These are phyloP conservation scores for Elaeidobius kamerunicus DNA, from an alignment of 2,888 invertebrate genomes.

Conservation along the genomic window DNA sequence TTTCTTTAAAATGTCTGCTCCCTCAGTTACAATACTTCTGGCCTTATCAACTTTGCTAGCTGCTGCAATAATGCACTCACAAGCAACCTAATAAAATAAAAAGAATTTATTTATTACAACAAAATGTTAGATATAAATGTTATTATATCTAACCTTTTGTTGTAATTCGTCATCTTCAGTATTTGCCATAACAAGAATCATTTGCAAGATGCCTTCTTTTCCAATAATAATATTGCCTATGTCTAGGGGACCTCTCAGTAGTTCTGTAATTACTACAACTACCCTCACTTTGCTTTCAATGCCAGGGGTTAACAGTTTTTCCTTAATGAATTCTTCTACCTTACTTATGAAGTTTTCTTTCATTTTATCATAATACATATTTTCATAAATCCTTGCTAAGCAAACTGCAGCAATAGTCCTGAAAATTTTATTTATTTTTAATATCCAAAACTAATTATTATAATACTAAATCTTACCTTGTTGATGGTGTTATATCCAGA, in stretches of 20 bases:
- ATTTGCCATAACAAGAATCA: slow-evolving; percentile 96
- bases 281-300: slow-evolving; percentile 84
- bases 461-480: slow-evolving; percentile 51
- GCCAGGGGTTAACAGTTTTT: slow-evolving; percentile 79
- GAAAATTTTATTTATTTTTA: slow-evolving; percentile 5
- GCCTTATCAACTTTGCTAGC: slow-evolving; percentile 98
- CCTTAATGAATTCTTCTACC: slow-evolving; percentile 83
- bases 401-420: slow-evolving; percentile 89
- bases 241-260: slow-evolving; percentile 89
- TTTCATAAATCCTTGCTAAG: slow-evolving; percentile 87
- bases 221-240: slow-evolving; percentile 80
- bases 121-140: neutral
- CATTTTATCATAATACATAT: slow-evolving; percentile 89
- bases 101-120: neutral
- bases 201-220: slow-evolving; percentile 69
- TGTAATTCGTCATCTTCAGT: slow-evolving; percentile 89
- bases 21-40: slow-evolving; percentile 81
- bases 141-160: slow-evolving; percentile 58
- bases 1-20: slow-evolving; percentile 84
- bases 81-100: slow-evolving; percentile 60
- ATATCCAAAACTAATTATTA: too few relatives aligned
- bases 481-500: slow-evolving; percentile 85
- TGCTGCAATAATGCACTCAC: slow-evolving; percentile 95
- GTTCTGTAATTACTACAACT: slow-evolving; percentile 81
- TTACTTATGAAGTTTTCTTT: slow-evolving; percentile 69